phyloP scores from a whole-genome alignment of 1,140 invertebrate genomes.

The Zaprionus tsacasi region DNA sequence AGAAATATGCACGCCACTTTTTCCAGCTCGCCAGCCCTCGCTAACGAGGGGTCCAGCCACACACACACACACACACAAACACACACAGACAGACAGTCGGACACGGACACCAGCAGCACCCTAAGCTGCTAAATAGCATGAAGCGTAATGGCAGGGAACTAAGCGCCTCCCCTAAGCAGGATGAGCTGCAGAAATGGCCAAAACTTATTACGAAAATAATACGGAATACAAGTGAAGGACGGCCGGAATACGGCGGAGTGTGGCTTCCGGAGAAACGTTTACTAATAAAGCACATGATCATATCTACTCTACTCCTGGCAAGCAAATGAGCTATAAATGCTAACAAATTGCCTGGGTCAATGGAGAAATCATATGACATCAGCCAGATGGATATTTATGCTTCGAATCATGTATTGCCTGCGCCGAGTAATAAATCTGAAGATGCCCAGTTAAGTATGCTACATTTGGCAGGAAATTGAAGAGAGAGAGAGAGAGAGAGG shows the following conservation, averaged over 20 bases:
- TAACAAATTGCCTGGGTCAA: constrained; percentile 57
- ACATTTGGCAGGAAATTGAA: constrained; percentile 33
- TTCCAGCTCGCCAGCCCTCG: constrained; percentile 29
- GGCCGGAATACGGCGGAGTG: neutral
- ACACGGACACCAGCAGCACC: constrained; percentile 30
- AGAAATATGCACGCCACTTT: constrained; percentile 61
- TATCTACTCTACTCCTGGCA: constrained; percentile 52
- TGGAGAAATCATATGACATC: constrained; percentile 25
- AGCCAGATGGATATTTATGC: constrained; percentile 54
- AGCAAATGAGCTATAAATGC: constrained; percentile 77
- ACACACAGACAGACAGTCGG: neutral
- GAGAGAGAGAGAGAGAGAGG: neutral
- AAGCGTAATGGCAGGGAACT: constrained; percentile 69
- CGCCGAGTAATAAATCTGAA: constrained; percentile 38
- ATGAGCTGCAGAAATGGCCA: constrained; percentile 75
- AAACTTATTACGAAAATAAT: constrained; percentile 80
- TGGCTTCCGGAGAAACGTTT: constrained; percentile 31
- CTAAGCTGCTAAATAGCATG: constrained; percentile 78
- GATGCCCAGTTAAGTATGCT: constrained; percentile 10
- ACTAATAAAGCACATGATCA: constrained; percentile 43
- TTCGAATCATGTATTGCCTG: constrained; percentile 51
- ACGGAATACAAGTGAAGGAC: constrained; percentile 14
- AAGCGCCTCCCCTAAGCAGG: constrained; percentile 74
- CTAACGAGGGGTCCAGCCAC: constrained; percentile 49
- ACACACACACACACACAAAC: neutral